Evolutionary conservation across 2,797 vertebrate species (phyloP), one percentile per base, ranked within the genome.

Genomic region (Sebastes diaconus): DNA sequence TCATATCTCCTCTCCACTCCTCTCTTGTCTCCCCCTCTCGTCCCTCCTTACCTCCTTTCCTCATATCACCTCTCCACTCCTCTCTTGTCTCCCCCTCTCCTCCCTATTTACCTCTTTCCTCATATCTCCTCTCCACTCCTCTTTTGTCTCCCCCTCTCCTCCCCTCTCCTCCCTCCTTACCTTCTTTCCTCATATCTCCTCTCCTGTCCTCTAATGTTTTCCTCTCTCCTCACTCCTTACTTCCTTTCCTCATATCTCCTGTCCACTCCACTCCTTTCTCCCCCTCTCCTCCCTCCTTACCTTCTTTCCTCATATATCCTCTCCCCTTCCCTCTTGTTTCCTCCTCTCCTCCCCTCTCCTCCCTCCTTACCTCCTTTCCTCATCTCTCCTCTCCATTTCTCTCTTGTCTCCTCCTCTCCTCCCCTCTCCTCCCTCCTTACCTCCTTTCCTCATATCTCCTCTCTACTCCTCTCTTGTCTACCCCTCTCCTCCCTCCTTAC

Each of bases 191-290:
- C 32, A 34, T n/a, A 3, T 25, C 66, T 34, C 9, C 32, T 30
- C 30, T 30, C 30, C 30, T 9, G 8, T 34, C 32, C 32, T 34
- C 32, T 34, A 9, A 9, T 9, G 32, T 34, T 8, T 34, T 8
- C 32, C 32, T 8, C 32, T 55, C 22, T 42, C 32, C 32, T 10
- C 32, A 8, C 32, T 34, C 32, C 32, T 34, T 34, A 34, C 32
- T 1, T 36, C 1, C 34, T 36, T 36, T 36, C 34, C 34, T 36
- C 36, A 36, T 12, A 36, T 36, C 11, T 36, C 36, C 36, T 34
- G 0, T 10, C 32, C 32, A 5, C 11, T 36, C 11, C 36, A 0
- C 36, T 13, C 36, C 0, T 4, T 2, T 39, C 4, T 36, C 11
- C 34, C 11, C 11, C 34, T 36, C n/a, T 9, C 16, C 24, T 73